These are phyloP conservation scores for Dicycla oo DNA, from an alignment of 2,888 invertebrate genomes.

Conservation along the genomic window DNA sequence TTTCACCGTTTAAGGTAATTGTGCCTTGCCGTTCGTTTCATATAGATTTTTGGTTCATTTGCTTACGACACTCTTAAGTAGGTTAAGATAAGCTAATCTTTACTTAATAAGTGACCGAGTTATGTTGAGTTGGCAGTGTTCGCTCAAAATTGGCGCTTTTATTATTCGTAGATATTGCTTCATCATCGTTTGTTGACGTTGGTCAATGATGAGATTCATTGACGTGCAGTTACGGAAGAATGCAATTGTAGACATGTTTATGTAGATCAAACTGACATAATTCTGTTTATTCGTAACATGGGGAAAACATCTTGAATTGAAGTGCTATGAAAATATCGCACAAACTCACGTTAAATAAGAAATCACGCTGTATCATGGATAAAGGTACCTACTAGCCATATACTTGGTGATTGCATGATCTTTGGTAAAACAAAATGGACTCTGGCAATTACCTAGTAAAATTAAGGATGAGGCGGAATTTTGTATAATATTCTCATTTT, in stretches of 20 bases:
- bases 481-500: conserved; percentile 1
- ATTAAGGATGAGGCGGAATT: not conserved
- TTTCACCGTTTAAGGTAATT: conserved; percentile 68
- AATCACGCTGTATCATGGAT: conserved; percentile 15
- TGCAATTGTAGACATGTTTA: conserved; percentile 31
- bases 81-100: conserved; percentile 61
- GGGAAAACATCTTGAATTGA: conserved; percentile 19
- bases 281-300: conserved; percentile 24
- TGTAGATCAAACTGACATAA: conserved; percentile 29
- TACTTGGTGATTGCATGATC: not conserved
- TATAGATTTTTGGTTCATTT: conserved; percentile 65
- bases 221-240: conserved; percentile 23
- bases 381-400: not conserved
- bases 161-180: conserved; percentile 16
- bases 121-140: conserved; percentile 38
- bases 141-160: conserved; percentile 7
- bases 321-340: conserved; percentile 42
- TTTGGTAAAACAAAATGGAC: not conserved
- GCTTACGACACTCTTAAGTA: conserved; percentile 54
- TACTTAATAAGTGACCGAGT: conserved; percentile 50
- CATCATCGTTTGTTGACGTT: conserved; percentile 27
- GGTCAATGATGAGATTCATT: conserved; percentile 12
- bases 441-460: not conserved
- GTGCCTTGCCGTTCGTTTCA: conserved; percentile 58
- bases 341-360: conserved; percentile 23